A percentile compares a stretch with the other conserved stretches of the same genome.
Evolutionary conservation across 1,140 invertebrate genomes (phyloP).

Genomic region (Drosophila leontia): DNA sequence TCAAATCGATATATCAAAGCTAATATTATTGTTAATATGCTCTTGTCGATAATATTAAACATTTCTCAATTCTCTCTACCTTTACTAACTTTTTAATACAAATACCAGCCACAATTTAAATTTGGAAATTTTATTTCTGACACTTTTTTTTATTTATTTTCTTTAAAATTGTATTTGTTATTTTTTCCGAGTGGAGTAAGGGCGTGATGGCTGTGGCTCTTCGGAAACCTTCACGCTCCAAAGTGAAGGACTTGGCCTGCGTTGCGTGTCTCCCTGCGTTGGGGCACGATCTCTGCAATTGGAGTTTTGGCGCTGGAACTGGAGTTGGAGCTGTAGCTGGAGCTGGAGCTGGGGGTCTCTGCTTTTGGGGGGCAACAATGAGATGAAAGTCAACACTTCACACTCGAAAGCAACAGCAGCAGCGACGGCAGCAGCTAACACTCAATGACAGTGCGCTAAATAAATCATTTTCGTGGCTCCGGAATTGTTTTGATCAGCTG

Average conservation of each 20-base stretch:
- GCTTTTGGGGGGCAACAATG: slow-evolving; percentile 46
- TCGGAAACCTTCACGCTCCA: slow-evolving; percentile 76
- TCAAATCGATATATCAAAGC: too few relatives aligned
- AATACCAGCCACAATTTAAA: neutral
- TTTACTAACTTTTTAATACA: neutral
- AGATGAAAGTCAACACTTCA: slow-evolving; percentile 83
- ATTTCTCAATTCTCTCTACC: too few relatives aligned
- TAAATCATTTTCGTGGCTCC: slow-evolving; percentile 72
- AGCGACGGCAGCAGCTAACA: slow-evolving; percentile 19
- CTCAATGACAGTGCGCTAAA: slow-evolving; percentile 78
- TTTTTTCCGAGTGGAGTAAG: slow-evolving; percentile 30
- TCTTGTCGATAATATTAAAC: too few relatives aligned
- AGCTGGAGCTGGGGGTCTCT: slow-evolving; percentile 9
- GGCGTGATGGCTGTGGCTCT: slow-evolving; percentile 25
- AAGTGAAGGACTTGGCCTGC: slow-evolving; percentile 74
- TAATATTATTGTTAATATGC: too few relatives aligned
- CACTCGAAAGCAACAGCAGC: slow-evolving; percentile 43
- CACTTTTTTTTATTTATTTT: slow-evolving; percentile 1
- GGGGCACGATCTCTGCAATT: slow-evolving; percentile 42
- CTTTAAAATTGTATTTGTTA: neutral
- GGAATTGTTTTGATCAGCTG: slow-evolving; percentile 70
- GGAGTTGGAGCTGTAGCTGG: neutral
- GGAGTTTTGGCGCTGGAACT: slow-evolving; percentile 17
- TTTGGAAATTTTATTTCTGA: neutral
- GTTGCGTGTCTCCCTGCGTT: slow-evolving; percentile 51